Evolutionary conservation across 1,140 invertebrate species (phyloP).

Genomic region (Zelostemma sp.): DNA sequence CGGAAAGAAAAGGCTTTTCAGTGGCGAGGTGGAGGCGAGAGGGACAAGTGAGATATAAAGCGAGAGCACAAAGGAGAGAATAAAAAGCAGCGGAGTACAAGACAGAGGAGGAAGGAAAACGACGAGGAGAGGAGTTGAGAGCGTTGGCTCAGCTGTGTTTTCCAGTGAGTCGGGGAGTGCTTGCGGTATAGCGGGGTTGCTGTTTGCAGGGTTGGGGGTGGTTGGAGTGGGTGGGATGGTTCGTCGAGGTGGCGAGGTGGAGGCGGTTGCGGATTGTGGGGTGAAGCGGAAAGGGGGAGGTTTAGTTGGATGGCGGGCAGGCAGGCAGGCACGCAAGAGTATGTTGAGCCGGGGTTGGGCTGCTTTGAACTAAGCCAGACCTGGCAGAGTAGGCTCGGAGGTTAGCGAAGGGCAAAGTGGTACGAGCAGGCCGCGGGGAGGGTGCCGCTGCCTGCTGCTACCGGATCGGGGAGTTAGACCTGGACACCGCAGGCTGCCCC

Average conservation of each 20-base stretch:
- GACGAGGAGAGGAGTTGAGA: constrained; percentile 31
- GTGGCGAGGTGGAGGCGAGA: constrained; percentile 16
- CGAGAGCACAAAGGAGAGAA: constrained; percentile 7
- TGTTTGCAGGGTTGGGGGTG: neutral
- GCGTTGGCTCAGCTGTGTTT: constrained; percentile 68
- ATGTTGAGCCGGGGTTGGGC: constrained; percentile 55
- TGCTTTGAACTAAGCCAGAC: constrained; percentile 65
- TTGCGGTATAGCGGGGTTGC: constrained; percentile 52
- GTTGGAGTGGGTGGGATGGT: neutral
- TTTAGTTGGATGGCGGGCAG: constrained; percentile 58
- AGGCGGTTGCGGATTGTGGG: constrained; percentile 39
- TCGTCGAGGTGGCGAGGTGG: constrained; percentile 15
- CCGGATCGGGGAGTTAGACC: constrained; percentile 39
- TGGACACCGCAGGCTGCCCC: constrained; percentile 62
- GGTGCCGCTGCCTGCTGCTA: too few species aligned
- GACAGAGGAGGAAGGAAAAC: constrained; percentile 19
- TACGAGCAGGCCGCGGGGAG: constrained; percentile 33
- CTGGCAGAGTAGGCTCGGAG: constrained; percentile 53
- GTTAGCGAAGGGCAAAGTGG: constrained; percentile 57
- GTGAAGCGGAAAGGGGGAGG: constrained; percentile 32
- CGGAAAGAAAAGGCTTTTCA: constrained; percentile 36
- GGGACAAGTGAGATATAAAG: constrained; percentile 23
- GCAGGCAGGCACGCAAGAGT: constrained; percentile 60
- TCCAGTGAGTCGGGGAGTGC: constrained; percentile 56
- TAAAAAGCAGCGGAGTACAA: constrained; percentile 22